phyloP scores from a whole-genome alignment of 2,888 invertebrate species.

The Aleiodes leptofemur region DNA sequence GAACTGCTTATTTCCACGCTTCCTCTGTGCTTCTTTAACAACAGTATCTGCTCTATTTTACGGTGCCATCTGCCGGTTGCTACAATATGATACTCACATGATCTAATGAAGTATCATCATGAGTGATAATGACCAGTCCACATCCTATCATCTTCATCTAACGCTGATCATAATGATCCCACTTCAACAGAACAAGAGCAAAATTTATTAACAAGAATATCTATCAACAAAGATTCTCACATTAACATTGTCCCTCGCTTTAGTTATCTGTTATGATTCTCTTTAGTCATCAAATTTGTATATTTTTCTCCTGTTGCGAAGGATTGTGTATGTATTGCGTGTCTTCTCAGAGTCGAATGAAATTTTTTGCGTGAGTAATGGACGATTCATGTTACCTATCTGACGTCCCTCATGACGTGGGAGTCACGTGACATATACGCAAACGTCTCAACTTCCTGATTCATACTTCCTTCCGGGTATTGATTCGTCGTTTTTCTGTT shows the following conservation, averaged over 20 bases:
- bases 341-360: not conserved
- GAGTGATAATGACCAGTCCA: not conserved
- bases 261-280: not conserved
- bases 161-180: too few relatives aligned
- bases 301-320: not conserved
- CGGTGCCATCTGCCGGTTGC: constrained; percentile 69
- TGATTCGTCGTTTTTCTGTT: constrained; percentile 24
- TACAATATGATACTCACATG: constrained; percentile 2
- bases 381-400: constrained; percentile 30
- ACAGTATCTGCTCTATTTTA: constrained; percentile 64
- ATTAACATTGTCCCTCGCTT: too few relatives aligned
- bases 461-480: constrained; percentile 48
- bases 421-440: constrained; percentile 49
- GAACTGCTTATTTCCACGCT: constrained; percentile 67
- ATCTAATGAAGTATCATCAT: not conserved
- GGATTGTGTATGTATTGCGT: too few relatives aligned
- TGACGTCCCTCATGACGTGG: constrained; percentile 43
- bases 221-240: too few relatives aligned
- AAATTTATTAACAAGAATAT: too few relatives aligned
- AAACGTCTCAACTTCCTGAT: constrained; percentile 48
- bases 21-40: constrained; percentile 6
- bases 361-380: constrained; percentile 35
- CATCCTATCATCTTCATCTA: too few relatives aligned
- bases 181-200: too few relatives aligned
- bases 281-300: not conserved